Evolutionary conservation across 2,113 vertebrate genomes (phyloP), one percentile per base, ranked within the genome.

Genomic region (Rhagologus leucostigma): DNA sequence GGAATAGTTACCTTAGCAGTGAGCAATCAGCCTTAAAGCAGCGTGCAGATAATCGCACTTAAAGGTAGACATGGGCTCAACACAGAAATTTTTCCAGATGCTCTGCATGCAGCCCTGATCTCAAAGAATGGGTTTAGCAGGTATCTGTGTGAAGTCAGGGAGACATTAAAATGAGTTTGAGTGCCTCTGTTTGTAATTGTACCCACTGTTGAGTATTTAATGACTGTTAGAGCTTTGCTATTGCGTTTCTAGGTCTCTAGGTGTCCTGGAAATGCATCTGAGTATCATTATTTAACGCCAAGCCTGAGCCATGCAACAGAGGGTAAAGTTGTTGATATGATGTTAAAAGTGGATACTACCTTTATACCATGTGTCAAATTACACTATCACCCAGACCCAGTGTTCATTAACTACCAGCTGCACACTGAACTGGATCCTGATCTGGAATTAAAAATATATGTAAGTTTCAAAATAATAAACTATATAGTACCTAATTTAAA

Each of bases 401-500:
- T 78, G 47, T 98, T 98, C 87, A 97, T 96, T 57, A 97, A 96
- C 55, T 98, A 98, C 84, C 97, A 98, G 49, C 96, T 98, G 16
- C 96, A 98, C 46, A 96, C 96, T 9, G 97, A 98, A 77, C 90
- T 97, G 52, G 97, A 98, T 90, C 96, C 96, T 17, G 97, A 98
- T 62, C 50, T 98, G 91, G 98, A 98, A 97, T 94, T 98, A 46
- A 98, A 98, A 97, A 98, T 98, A 92, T 97, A 98, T 65, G 98
- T 98, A 97, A 77, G 97, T 97, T 92, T 94, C 29, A 52, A 69
- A 85, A 52, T 46, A 71, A n/a, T 71, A 44, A 88, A 44, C 13
- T 49, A 3, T 49, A 3, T 17, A 57, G n/a, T 75, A 50, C 9
- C 27, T 57, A 39, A 13, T 77, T 86, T 81, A 9, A 65, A 64